Base-by-base conservation (phyloP, 2,113 vertebrate genomes). In the Acrocephalus kingi region DNA sequence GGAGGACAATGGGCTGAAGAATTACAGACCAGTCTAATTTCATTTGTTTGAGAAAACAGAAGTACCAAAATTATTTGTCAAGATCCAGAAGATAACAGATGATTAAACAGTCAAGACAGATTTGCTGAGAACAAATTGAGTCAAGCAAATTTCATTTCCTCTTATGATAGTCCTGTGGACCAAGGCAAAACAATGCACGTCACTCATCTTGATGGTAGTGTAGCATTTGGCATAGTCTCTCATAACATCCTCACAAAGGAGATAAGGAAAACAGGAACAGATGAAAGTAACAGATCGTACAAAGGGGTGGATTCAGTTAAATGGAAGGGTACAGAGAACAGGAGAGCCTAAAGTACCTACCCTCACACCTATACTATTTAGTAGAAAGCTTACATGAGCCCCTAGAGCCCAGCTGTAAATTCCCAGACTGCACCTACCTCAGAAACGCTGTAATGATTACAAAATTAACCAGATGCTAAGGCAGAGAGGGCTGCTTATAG, bases 121-220 rank as follows among this genome's bases (percentile, higher is more conserved):
- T 94, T 87, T 90, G 63, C 61, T 74, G 89, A 92, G 61, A 94
- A 93, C 56, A 95, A 89, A 95, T 92, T 58, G 85, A 80, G 51
- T 31, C 43, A 69, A 90, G 79, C 80, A 94, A 93, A 94, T 92
- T 92, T 97, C 83, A 97, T 97, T 96, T 97, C 95, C 95, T 93
- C n/a, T 80, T 74, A 48, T 10, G 68, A 74, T 43, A 80, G 84
- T 71, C 54, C 74, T 91, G 74, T 52, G 54, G 79, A 90, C 83
- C 76, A 63, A 84, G 35, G 72, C 79, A 86, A 89, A 86, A 84
- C 73, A 95, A 89, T 67, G 35, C 55, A 45, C 4, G 2, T 75
- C 86, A 87, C 95, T 86, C 73, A 94, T 97, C 94, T 89, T 87
- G 76, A 88, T 55, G 61, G 55, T 23, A 69, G 59, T 11, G 9